phyloP scores from a whole-genome alignment of 2,797 vertebrate species.

The Pangasius mekongensis region DNA sequence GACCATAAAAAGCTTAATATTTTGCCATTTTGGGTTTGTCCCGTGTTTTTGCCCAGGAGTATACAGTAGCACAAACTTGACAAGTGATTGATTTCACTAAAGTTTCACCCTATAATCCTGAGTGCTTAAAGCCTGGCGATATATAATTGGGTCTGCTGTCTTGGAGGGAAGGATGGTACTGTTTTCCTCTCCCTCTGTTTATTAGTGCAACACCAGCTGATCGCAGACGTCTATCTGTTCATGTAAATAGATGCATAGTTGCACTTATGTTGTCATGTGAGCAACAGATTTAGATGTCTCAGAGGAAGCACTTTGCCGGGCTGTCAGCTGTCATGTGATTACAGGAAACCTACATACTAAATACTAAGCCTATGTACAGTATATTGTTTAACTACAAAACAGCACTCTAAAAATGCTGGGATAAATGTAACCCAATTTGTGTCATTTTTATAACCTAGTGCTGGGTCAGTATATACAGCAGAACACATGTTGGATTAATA shows the following conservation, averaged over 20 bases:
- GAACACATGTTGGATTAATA: not conserved
- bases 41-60: too few species aligned
- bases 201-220: not conserved
- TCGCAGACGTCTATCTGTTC: not conserved
- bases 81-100: not conserved
- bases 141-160: not conserved
- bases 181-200: not conserved
- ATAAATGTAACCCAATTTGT: not conserved
- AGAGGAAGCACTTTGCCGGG: not conserved
- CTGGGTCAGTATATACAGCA: not conserved
- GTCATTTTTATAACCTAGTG: not conserved
- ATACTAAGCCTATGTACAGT: slow-evolving; percentile 3
- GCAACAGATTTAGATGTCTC: slow-evolving; percentile 27
- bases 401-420: not conserved
- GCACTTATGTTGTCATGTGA: slow-evolving; percentile 25
- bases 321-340: slow-evolving; percentile 16
- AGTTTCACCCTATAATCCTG: slow-evolving; percentile 2
- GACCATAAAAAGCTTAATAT: too few species aligned
- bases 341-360: not conserved
- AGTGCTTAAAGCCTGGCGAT: not conserved
- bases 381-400: not conserved
- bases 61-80: not conserved
- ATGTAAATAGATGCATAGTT: slow-evolving; percentile 5
- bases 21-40: too few species aligned
- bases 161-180: not conserved